Conservation (phyloP, 35 echinoderm and acorn worm genomes). For the Heliocidaris erythrogramma region DNA sequence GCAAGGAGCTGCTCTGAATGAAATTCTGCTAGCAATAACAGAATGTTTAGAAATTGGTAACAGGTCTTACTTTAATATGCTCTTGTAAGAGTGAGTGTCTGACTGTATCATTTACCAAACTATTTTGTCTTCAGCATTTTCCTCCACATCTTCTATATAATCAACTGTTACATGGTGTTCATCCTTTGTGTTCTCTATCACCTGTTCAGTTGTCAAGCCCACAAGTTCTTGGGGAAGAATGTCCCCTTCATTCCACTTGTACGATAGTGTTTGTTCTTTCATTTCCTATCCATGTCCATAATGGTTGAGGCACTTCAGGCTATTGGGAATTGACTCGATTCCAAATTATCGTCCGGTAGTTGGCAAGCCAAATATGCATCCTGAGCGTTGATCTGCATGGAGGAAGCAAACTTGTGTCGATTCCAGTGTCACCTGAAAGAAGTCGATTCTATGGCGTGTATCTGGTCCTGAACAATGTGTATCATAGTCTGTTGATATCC, state of each 20-base stretch:
- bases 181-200: no score
- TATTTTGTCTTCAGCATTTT: no score
- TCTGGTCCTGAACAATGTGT: slow-evolving; percentile 45
- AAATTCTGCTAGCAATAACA: no score
- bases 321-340: background rate
- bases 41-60: no score
- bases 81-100: no score
- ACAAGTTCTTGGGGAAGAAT: slow-evolving; percentile 44
- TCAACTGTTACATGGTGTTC: no score
- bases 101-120: no score
- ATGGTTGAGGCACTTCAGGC: background rate
- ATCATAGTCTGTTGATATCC: slow-evolving; percentile 38
- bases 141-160: no score
- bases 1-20: no score
- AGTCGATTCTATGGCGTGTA: slow-evolving; percentile 48
- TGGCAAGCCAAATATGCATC: slow-evolving; percentile 31
- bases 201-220: slow-evolving; percentile 21
- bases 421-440: slow-evolving; percentile 43
- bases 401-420: slow-evolving; percentile 47
- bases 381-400: slow-evolving; percentile 41
- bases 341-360: slow-evolving; percentile 40
- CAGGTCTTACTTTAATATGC: no score
- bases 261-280: slow-evolving; percentile 1
- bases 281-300: slow-evolving; percentile 8
- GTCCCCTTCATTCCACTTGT: slow-evolving; percentile 34